A percentile compares a stretch with the other conserved stretches of the same genome.
Evolutionary conservation across 92 coral and sea anemone species (phyloP).

Genomic region (Nematostella vectensis): DNA sequence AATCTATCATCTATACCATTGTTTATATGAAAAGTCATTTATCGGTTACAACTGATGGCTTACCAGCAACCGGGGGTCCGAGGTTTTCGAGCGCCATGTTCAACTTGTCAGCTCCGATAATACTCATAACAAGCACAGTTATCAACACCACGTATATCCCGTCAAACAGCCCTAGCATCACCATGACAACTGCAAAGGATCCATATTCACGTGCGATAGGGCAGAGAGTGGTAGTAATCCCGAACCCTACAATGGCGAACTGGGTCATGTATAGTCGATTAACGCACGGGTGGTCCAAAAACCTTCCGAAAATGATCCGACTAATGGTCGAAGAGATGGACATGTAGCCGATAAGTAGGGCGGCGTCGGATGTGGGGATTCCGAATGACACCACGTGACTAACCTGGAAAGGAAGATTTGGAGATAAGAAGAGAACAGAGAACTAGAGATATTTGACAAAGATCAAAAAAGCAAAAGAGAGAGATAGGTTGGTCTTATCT

Average conservation of each 20-base stretch:
- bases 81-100: slow-evolving; percentile 75
- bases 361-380: slow-evolving; percentile 42
- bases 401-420: slow-evolving; percentile 44
- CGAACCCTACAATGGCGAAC: slow-evolving; percentile 75
- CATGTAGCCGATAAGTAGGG: slow-evolving; percentile 83
- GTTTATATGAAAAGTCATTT: too few relatives aligned
- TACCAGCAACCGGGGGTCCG: slow-evolving; percentile 98
- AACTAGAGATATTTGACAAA: not conserved
- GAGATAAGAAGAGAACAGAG: not conserved
- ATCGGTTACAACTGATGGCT: too few relatives aligned
- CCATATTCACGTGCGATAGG: slow-evolving; percentile 61
- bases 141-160: slow-evolving; percentile 85
- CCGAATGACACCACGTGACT: slow-evolving; percentile 72
- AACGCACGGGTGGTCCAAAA: slow-evolving; percentile 90
- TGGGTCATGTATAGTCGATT: slow-evolving; percentile 88
- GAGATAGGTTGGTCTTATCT: too few relatives aligned
- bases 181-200: slow-evolving; percentile 55
- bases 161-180: slow-evolving; percentile 78
- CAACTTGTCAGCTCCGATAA: slow-evolving; percentile 79
- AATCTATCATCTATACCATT: too few relatives aligned
- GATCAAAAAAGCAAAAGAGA: not conserved
- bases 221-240: slow-evolving; percentile 55
- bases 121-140: slow-evolving; percentile 79
- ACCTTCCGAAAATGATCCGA: slow-evolving; percentile 79
- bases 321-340: slow-evolving; percentile 86